Conservation (phyloP, 1,140 invertebrate genomes). For the Ceratina australensis region DNA sequence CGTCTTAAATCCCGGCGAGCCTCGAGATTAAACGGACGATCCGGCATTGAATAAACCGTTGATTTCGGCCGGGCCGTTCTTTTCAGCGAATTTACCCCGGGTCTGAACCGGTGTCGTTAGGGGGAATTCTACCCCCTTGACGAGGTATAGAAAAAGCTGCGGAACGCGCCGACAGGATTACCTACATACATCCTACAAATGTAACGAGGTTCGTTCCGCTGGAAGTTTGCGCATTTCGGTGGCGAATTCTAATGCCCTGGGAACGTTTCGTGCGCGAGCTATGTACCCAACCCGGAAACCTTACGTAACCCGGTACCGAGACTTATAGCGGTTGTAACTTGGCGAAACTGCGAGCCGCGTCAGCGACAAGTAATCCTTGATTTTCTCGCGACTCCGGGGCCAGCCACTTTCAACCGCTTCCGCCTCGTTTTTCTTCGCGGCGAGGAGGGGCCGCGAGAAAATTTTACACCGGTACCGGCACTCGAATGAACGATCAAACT, state of each 20-base stretch:
- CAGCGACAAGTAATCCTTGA: constrained; percentile 22
- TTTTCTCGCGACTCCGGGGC: constrained; percentile 36
- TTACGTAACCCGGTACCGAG: constrained; percentile 30
- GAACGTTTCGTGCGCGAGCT: constrained; percentile 31
- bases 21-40: background rate
- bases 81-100: background rate
- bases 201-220: constrained; percentile 16
- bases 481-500: too few species aligned
- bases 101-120: constrained; percentile 9
- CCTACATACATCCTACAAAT: constrained; percentile 32
- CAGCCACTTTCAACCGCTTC: constrained; percentile 15
- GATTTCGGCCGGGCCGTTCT: background rate
- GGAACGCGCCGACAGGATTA: constrained; percentile 16
- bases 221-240: constrained; percentile 43
- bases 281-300: constrained; percentile 11
- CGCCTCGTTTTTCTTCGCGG: background rate
- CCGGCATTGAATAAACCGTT: background rate
- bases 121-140: constrained; percentile 35
- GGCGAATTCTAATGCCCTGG: constrained; percentile 7
- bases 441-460: too few species aligned
- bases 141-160: constrained; percentile 22
- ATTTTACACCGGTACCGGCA: too few species aligned
- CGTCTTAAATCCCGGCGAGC: background rate
- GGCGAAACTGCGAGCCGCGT: constrained; percentile 15
- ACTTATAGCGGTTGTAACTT: constrained; percentile 51